Percentiles rank a stretch among this genome's conserved stretches.
phyloP scores from a whole-genome alignment of 1,140 invertebrate species.

The Leptoteleia sp. region DNA sequence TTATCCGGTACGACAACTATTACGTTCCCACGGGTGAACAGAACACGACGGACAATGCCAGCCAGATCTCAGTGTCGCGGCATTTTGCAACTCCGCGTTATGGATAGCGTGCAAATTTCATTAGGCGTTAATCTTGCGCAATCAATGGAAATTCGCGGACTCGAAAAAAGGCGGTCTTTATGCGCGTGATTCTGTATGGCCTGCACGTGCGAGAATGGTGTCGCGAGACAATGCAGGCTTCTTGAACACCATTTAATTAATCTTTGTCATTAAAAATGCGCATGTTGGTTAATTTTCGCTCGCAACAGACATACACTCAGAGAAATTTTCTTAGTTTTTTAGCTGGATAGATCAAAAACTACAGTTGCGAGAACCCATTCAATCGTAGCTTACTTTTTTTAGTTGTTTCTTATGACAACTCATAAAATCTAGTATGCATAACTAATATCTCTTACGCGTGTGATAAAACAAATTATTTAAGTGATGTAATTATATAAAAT shows the following conservation, averaged over 20 bases:
- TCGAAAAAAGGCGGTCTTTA: conserved; percentile 17
- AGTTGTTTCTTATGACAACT: too few species aligned
- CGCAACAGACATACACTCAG: too few species aligned
- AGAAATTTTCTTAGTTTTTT: too few species aligned
- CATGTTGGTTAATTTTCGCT: conserved; percentile 6
- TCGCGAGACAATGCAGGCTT: conserved; percentile 11
- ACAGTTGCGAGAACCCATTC: too few species aligned
- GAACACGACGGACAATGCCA: conserved; percentile 40
- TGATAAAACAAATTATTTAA: too few species aligned
- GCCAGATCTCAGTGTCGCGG: conserved; percentile 21
- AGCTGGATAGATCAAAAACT: too few species aligned
- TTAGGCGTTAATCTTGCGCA: conserved; percentile 31
- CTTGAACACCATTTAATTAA: conserved; percentile 28
- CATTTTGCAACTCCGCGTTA: conserved; percentile 41
- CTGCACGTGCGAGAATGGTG: conserved; percentile 3
- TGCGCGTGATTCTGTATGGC: not conserved
- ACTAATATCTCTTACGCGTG: too few species aligned
- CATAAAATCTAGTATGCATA: too few species aligned
- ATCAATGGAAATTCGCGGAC: conserved; percentile 41
- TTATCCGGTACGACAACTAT: conserved; percentile 26
- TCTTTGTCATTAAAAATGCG: conserved; percentile 2
- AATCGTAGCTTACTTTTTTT: too few species aligned
- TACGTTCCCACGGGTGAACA: conserved; percentile 33
- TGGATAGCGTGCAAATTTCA: conserved; percentile 46
- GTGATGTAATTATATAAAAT: too few species aligned